phyloP scores from a whole-genome alignment of 2,113 vertebrate genomes.

The Siniperca knerii region DNA sequence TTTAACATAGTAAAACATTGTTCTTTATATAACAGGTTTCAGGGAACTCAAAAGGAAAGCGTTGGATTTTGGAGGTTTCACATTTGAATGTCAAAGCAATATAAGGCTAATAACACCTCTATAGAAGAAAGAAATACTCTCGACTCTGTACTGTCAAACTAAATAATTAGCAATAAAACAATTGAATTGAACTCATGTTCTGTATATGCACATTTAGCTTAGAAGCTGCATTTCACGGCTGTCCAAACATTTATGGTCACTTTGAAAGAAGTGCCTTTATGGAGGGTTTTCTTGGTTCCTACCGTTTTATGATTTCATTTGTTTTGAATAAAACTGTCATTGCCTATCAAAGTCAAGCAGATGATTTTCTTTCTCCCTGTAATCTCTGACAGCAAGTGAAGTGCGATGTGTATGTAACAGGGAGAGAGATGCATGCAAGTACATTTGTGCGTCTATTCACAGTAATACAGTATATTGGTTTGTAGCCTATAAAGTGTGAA shows the following conservation, averaged over 20 bases:
- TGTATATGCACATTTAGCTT: slow-evolving; percentile 65
- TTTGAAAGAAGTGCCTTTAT: slow-evolving; percentile 84
- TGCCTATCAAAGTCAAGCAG: slow-evolving; percentile 71
- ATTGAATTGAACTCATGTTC: slow-evolving; percentile 56
- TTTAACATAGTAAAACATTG: slow-evolving; percentile 63
- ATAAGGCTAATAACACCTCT: slow-evolving; percentile 46
- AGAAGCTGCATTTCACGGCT: slow-evolving; percentile 67
- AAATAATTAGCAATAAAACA: slow-evolving; percentile 78
- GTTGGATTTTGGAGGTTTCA: slow-evolving; percentile 41
- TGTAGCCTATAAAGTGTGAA: slow-evolving; percentile 56
- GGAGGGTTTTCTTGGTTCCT: slow-evolving; percentile 71
- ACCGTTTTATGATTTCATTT: slow-evolving; percentile 73
- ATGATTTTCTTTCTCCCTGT: slow-evolving; percentile 49
- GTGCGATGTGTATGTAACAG: slow-evolving; percentile 38
- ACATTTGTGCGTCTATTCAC: slow-evolving; percentile 53
- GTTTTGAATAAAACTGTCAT: slow-evolving; percentile 82
- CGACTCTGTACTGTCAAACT: slow-evolving; percentile 58
- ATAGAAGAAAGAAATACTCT: slow-evolving; percentile 51
- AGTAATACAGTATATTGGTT: slow-evolving; percentile 63
- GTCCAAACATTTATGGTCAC: slow-evolving; percentile 74
- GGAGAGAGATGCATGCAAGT: slow-evolving; percentile 60
- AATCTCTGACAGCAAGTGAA: slow-evolving; percentile 12
- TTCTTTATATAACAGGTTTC: slow-evolving; percentile 76
- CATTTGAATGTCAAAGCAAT: slow-evolving; percentile 75
- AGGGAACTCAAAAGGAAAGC: slow-evolving; percentile 69